These are phyloP conservation scores for Sepioteuthis lessoniana DNA, from an alignment of 2,888 invertebrate genomes.

Conservation along the genomic window DNA sequence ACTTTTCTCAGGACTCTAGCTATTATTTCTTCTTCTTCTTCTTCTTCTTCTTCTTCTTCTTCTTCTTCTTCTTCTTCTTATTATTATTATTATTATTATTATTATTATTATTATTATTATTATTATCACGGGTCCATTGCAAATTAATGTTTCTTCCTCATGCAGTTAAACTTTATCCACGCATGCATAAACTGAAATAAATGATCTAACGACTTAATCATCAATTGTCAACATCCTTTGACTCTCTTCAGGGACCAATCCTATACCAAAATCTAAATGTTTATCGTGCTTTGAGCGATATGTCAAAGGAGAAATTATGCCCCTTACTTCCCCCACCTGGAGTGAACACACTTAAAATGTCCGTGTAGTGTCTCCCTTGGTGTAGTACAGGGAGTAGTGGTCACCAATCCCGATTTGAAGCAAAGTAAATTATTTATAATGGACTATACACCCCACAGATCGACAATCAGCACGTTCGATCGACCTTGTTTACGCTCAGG, in stretches of 20 bases:
- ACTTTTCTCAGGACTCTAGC: too few relatives aligned
- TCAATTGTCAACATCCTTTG: background rate
- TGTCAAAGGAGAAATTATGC: background rate
- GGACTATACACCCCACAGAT: background rate
- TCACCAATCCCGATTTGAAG: background rate
- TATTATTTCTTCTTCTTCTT: too few relatives aligned
- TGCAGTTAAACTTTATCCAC: background rate
- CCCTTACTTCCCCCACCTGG: background rate
- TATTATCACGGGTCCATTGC: background rate
- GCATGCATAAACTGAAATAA: background rate
- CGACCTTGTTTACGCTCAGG: background rate
- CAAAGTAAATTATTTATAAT: background rate
- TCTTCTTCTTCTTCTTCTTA: background rate
- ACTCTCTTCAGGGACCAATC: background rate
- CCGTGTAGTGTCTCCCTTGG: background rate
- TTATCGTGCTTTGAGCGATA: background rate
- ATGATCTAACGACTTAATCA: background rate
- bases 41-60: too few relatives aligned
- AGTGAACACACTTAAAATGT: too few relatives aligned
- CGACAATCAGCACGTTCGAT: slow-evolving; percentile 10
- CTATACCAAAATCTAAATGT: background rate
- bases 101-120: background rate
- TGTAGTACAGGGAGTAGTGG: background rate
- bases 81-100: background rate
- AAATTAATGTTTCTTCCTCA: background rate